phyloP scores from a whole-genome alignment of 2,888 invertebrate genomes.

The Caenorhabditis uteleia region DNA sequence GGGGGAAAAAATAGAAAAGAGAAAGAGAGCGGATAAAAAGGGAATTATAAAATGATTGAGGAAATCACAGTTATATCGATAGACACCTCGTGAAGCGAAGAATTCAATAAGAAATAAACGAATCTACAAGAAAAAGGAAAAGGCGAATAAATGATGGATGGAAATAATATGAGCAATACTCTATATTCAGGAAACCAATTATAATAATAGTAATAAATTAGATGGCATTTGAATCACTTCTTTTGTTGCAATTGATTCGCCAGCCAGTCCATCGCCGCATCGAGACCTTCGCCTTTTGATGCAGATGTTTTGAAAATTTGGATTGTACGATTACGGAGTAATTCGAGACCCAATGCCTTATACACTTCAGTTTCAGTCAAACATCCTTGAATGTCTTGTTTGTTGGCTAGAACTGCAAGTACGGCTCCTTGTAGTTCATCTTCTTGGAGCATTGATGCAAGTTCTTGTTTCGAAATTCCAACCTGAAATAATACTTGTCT shows the following conservation, averaged over 20 bases:
- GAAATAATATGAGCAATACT: background rate
- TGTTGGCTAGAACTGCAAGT: constrained; percentile 94
- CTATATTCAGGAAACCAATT: too few relatives aligned
- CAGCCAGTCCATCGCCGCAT: constrained; percentile 98
- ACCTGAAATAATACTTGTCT: constrained; percentile 73
- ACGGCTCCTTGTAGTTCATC: constrained; percentile 92
- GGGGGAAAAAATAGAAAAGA: too few relatives aligned
- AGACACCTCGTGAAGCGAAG: too few relatives aligned
- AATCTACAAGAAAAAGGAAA: too few relatives aligned
- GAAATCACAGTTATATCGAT: too few relatives aligned
- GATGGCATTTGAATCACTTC: constrained; percentile 21
- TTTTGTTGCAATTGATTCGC: constrained; percentile 63
- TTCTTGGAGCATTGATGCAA: constrained; percentile 73
- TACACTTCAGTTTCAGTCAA: constrained; percentile 94
- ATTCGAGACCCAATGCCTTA: constrained; percentile 90
- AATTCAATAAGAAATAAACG: too few relatives aligned
- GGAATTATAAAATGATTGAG: too few relatives aligned
- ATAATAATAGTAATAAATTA: too few relatives aligned
- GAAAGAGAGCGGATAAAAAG: too few relatives aligned
- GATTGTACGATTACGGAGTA: constrained; percentile 93
- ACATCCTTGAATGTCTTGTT: constrained; percentile 96
- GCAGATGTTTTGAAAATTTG: constrained; percentile 98
- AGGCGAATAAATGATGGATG: too few relatives aligned
- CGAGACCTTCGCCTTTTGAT: constrained; percentile 94
- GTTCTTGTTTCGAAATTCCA: constrained; percentile 91